A percentile compares a stretch with the other conserved stretches of the same genome.
phyloP scores from a whole-genome alignment of 2,888 invertebrate genomes.

The Tiliacea citrago region DNA sequence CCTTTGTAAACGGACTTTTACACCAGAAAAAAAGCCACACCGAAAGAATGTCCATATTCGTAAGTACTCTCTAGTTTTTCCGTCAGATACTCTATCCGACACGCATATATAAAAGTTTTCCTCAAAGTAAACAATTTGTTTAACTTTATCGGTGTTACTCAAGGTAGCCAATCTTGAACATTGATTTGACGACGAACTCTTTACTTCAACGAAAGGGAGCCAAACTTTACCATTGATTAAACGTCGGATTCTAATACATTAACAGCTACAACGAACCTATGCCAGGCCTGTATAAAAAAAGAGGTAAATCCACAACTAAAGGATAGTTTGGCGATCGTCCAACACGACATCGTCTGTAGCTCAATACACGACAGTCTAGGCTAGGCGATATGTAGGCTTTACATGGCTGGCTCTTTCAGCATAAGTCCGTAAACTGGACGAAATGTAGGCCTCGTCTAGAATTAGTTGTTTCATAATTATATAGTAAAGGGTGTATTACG shows the following conservation, averaged over 20 bases:
- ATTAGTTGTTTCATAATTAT: not conserved
- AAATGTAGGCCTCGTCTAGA: constrained; percentile 19
- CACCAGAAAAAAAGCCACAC: not conserved
- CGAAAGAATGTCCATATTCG: not conserved
- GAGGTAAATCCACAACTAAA: constrained; percentile 30
- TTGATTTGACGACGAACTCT: not conserved
- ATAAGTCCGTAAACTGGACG: constrained; percentile 19
- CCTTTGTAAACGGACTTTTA: not conserved
- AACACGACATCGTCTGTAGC: constrained; percentile 16
- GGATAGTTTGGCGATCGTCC: constrained; percentile 50
- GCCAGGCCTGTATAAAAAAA: constrained; percentile 23
- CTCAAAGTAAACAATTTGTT: constrained; percentile 1
- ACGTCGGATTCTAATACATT: not conserved
- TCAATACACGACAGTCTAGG: constrained; percentile 4
- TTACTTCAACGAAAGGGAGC: not conserved
- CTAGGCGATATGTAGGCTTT: constrained; percentile 7
- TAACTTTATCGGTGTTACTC: not conserved
- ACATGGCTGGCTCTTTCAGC: constrained; percentile 29
- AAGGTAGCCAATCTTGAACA: not conserved
- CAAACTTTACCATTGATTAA: not conserved
- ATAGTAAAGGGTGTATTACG: not conserved
- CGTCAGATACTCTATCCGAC: not conserved
- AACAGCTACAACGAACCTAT: not conserved
- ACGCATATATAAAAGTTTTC: not conserved
- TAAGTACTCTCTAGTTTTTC: not conserved